Percentiles rank a stretch among this genome's conserved stretches.
phyloP scores from a whole-genome alignment of 64 coral and sea anemone genomes.

The Porites australiensis region DNA sequence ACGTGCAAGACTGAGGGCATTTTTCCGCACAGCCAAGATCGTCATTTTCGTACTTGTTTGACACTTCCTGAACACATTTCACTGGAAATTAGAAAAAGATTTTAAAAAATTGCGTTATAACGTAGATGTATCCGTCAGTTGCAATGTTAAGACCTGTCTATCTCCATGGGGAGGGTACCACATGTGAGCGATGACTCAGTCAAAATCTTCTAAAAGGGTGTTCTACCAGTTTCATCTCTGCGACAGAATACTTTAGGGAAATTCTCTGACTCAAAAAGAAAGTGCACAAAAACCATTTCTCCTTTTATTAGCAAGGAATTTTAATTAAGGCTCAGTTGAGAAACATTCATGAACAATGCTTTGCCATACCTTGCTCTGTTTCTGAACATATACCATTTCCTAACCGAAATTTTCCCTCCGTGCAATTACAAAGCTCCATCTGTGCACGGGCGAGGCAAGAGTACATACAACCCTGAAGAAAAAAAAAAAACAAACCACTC shows the following conservation, averaged over 20 bases:
- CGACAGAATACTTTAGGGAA: too few species aligned
- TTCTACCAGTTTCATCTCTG: too few species aligned
- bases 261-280: too few species aligned
- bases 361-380: constrained; percentile 16
- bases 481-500: not conserved
- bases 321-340: too few species aligned
- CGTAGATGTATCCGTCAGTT: not conserved
- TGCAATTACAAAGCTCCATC: constrained; percentile 32
- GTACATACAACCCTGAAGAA: constrained; percentile 66
- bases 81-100: constrained; percentile 4
- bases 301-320: too few species aligned
- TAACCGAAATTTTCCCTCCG: constrained; percentile 51
- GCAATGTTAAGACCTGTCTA: not conserved
- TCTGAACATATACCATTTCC: not conserved
- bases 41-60: constrained; percentile 32
- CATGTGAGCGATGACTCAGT: too few species aligned
- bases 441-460: constrained; percentile 63
- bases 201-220: too few species aligned
- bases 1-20: constrained; percentile 72
- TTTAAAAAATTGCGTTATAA: not conserved
- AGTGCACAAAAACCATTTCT: too few species aligned
- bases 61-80: not conserved
- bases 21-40: constrained; percentile 19
- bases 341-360: not conserved
- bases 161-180: too few species aligned